Percentiles rank a stretch among this genome's conserved stretches.
These are phyloP conservation scores for Nemurella pictetii DNA, from an alignment of 2,888 invertebrate genomes.

Conservation along the genomic window DNA sequence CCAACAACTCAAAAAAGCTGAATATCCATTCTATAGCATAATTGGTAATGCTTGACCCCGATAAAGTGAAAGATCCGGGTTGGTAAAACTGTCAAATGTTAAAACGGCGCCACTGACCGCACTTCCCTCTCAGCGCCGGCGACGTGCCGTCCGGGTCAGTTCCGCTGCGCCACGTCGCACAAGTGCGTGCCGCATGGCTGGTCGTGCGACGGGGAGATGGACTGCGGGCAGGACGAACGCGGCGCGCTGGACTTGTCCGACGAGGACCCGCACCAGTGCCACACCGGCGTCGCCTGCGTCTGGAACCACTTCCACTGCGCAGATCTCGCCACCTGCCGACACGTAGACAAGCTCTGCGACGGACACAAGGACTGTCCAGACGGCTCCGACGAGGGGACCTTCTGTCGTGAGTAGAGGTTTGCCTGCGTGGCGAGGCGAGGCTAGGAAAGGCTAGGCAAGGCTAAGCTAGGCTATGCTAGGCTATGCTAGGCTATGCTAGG, in stretches of 20 bases:
- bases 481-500: too few species aligned
- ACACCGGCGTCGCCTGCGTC: constrained; percentile 64
- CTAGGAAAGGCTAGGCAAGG: too few species aligned
- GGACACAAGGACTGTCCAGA: constrained; percentile 67
- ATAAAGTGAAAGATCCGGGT: too few species aligned
- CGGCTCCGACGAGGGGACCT: constrained; percentile 71
- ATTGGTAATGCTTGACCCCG: too few species aligned
- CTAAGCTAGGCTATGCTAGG: too few species aligned
- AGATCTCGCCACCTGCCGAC: constrained; percentile 62
- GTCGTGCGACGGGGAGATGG: constrained; percentile 76
- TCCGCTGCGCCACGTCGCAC: constrained; percentile 69
- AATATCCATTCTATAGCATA: too few species aligned
- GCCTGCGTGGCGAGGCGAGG: too few species aligned
- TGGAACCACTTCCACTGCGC: constrained; percentile 71
- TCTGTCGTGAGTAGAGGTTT: constrained; percentile 60
- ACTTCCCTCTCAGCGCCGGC: constrained; percentile 54
- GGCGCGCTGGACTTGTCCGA: constrained; percentile 64
- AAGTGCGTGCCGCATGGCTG: constrained; percentile 76
- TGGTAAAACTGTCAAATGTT: too few species aligned
- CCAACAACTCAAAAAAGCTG: too few species aligned
- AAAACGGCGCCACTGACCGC: too few species aligned
- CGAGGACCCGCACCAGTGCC: constrained; percentile 67
- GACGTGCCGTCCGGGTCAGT: constrained; percentile 69
- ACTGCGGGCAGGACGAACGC: constrained; percentile 66
- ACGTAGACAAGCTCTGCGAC: constrained; percentile 68